Conservation (phyloP, 2,113 vertebrate species). For the Hippocampus zosterae region DNA sequence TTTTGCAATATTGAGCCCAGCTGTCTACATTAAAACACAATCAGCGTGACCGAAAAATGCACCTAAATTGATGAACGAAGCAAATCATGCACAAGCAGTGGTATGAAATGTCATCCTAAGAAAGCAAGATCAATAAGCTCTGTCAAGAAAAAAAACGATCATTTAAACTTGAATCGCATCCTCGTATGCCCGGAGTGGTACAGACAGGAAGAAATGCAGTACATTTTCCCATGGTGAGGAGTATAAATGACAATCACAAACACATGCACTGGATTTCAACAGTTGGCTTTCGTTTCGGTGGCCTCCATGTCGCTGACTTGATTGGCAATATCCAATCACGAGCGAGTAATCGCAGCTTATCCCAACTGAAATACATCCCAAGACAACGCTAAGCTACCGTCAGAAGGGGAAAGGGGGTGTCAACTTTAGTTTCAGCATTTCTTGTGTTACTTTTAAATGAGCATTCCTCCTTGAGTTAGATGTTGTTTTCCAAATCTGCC, state of each 20-base stretch:
- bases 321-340: constrained; percentile 66
- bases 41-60: not conserved
- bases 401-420: not conserved
- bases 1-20: not conserved
- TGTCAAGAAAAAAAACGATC: not conserved
- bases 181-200: constrained; percentile 29
- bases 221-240: constrained; percentile 62
- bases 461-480: not conserved
- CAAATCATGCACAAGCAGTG: not conserved
- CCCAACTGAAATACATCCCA: constrained; percentile 29
- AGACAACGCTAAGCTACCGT: constrained; percentile 28
- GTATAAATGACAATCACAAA: constrained; percentile 70
- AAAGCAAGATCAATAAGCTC: constrained; percentile 4
- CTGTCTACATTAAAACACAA: not conserved
- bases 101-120: not conserved
- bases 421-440: not conserved
- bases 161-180: not conserved
- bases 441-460: not conserved
- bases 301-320: constrained; percentile 58
- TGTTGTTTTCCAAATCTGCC: not conserved
- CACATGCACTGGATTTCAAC: constrained; percentile 65
- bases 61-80: not conserved
- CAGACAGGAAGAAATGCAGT: constrained; percentile 26
- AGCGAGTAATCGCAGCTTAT: constrained; percentile 44
- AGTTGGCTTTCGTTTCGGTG: constrained; percentile 54